Evolutionary conservation across 2,113 vertebrate species (phyloP).

Genomic region (Tonatia bakeri): DNA sequence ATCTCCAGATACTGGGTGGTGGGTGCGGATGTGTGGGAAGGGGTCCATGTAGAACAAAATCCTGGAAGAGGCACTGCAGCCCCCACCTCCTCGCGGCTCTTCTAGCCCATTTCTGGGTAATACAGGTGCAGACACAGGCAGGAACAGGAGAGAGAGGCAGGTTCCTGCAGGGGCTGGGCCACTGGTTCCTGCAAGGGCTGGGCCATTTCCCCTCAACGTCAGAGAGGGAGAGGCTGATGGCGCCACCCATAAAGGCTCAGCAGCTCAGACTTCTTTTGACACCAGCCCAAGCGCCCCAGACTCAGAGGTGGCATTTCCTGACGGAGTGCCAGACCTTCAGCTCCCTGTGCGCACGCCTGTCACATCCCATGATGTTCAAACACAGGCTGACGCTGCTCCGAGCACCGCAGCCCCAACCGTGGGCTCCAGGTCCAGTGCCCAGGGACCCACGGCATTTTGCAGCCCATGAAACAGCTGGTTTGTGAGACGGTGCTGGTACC

Average conservation of each 20-base stretch:
- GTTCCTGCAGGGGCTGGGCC: accelerated
- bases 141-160: too few species aligned
- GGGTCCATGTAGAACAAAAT: accelerated
- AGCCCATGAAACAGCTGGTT: background rate
- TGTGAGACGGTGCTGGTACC: accelerated
- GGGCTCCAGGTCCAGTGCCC: background rate
- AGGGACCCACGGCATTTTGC: accelerated
- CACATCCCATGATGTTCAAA: background rate
- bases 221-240: background rate
- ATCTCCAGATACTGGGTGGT: accelerated
- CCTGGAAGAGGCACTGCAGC: background rate
- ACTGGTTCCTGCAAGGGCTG: background rate
- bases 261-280: background rate
- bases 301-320: background rate
- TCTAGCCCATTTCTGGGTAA: background rate
- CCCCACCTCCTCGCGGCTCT: background rate
- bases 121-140: background rate
- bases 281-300: background rate
- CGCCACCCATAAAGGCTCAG: background rate
- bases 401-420: accelerated
- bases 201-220: background rate
- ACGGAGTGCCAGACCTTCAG: accelerated
- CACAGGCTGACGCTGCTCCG: background rate
- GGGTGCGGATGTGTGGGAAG: background rate
- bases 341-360: accelerated